Conservation (phyloP, 2,113 vertebrate genomes). For the Pseudorectes ferrugineus region DNA sequence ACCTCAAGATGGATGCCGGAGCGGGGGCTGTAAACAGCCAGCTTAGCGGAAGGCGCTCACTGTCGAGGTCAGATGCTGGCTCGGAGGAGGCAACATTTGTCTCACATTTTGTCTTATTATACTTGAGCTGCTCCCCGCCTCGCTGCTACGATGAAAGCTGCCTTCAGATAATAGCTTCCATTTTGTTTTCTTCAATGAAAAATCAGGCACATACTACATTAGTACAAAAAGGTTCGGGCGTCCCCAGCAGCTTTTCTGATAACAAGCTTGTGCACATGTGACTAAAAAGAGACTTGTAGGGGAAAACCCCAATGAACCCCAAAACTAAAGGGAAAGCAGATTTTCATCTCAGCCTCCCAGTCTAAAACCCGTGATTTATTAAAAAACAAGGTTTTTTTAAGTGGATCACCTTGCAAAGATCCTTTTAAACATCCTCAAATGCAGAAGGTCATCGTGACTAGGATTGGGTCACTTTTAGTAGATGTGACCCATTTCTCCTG, state of each 20-base stretch:
- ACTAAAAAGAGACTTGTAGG: not conserved
- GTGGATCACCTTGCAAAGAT: not conserved
- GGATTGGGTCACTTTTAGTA: not conserved
- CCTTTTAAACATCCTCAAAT: not conserved
- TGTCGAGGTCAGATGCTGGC: not conserved
- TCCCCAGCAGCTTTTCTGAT: not conserved
- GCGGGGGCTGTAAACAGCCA: not conserved
- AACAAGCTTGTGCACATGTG: not conserved
- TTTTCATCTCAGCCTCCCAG: not conserved
- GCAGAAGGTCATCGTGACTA: not conserved
- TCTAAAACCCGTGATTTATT: not conserved
- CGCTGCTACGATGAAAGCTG: not conserved
- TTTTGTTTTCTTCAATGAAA: not conserved
- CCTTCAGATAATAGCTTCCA: conserved; percentile 6
- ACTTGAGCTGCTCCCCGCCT: not conserved
- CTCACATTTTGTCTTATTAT: not conserved
- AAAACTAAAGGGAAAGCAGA: not conserved
- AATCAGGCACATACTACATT: not conserved
- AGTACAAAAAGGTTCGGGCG: not conserved
- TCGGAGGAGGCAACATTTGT: not conserved
- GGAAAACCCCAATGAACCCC: not conserved
- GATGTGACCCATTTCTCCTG: not conserved
- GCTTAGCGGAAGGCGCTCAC: not conserved
- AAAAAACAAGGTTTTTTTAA: not conserved
- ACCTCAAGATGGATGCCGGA: not conserved